These are phyloP conservation scores for Oxyruncus cristatus DNA, from an alignment of 2,113 vertebrate species.

Conservation along the genomic window DNA sequence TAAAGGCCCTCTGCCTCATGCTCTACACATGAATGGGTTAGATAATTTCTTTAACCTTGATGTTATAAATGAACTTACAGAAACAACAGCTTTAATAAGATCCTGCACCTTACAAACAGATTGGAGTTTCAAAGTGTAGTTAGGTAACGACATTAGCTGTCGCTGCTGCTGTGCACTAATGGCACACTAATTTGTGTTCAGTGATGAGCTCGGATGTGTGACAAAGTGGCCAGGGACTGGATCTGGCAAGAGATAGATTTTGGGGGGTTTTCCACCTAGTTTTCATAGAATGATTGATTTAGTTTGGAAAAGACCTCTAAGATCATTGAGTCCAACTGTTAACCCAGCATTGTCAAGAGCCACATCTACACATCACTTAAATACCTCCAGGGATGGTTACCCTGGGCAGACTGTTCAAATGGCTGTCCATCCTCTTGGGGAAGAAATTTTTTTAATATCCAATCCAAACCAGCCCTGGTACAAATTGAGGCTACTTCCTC, in stretches of 20 bases:
- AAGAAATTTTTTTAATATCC: not conserved
- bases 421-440: not conserved
- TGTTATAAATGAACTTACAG: not conserved
- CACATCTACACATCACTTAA: not conserved
- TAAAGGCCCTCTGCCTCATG: not conserved
- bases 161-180: not conserved
- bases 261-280: fast-evolving
- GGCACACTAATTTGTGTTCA: not conserved
- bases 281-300: not conserved
- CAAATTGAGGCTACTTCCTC: not conserved
- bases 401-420: not conserved
- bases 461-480: not conserved
- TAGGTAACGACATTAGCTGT: not conserved
- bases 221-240: not conserved
- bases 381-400: not conserved
- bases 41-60: not conserved
- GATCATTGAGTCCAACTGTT: not conserved
- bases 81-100: not conserved
- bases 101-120: not conserved
- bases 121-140: not conserved
- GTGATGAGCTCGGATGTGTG: not conserved
- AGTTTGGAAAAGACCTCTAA: not conserved
- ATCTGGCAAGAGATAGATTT: not conserved
- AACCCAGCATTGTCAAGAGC: not conserved
- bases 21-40: not conserved